phyloP scores from a whole-genome alignment of 2,113 vertebrate species.

The Notechis scutatus region DNA sequence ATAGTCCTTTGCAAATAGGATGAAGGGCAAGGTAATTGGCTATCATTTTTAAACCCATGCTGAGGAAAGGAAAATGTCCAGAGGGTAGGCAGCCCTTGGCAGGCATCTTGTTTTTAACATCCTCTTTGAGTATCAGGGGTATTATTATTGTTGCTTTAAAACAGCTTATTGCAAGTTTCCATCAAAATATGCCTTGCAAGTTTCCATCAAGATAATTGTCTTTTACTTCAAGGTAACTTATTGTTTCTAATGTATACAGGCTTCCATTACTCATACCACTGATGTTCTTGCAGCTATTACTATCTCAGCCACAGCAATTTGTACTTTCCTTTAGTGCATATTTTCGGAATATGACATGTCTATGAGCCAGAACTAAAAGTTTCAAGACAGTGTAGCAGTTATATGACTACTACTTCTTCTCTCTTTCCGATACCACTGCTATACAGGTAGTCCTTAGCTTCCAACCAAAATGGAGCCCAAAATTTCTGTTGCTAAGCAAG shows the following conservation, averaged over 20 bases:
- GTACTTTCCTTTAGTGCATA: neutral
- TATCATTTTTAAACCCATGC: neutral
- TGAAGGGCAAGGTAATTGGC: neutral
- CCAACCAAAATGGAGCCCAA: neutral
- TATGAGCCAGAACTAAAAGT: neutral
- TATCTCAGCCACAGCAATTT: neutral
- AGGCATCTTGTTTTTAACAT: neutral
- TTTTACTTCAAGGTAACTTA: neutral
- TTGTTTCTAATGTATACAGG: neutral
- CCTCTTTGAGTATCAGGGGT: neutral
- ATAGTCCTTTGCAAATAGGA: neutral
- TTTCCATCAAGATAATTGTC: neutral
- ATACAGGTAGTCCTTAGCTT: neutral
- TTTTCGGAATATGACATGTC: neutral
- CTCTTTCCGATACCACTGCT: neutral
- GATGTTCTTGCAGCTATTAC: neutral
- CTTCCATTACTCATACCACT: neutral
- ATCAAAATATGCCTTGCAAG: neutral
- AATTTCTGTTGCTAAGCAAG: neutral
- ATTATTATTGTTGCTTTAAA: neutral
- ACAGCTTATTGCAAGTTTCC: neutral
- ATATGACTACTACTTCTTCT: neutral
- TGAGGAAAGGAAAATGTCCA: constrained; percentile 19
- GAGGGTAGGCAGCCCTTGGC: constrained; percentile 2
- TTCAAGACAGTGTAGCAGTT: neutral